Conservation (phyloP, 2,113 vertebrate genomes). For the Cnemophilus loriae region DNA sequence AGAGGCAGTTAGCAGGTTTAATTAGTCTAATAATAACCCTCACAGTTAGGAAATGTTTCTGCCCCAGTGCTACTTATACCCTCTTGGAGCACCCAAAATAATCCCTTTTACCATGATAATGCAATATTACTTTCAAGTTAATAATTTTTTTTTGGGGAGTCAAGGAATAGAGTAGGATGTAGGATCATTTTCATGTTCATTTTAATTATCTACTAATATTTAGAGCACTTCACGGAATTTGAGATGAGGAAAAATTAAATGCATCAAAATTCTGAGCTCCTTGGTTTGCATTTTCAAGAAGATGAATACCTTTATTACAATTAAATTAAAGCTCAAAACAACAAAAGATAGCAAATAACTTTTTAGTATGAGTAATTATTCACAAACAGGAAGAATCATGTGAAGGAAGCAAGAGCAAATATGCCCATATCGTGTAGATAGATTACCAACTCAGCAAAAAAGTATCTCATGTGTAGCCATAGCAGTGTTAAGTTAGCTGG, state of each 20-base stretch:
- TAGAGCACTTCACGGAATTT: neutral
- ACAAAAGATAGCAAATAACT: neutral
- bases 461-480: neutral
- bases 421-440: neutral
- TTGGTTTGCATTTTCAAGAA: neutral
- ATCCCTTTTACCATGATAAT: neutral
- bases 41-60: neutral
- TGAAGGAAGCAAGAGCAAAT: neutral
- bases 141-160: neutral
- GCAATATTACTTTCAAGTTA: neutral
- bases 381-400: neutral
- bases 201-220: conserved; percentile 13
- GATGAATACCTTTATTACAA: neutral
- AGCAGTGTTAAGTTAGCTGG: neutral
- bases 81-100: conserved; percentile 5
- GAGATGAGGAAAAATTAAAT: neutral
- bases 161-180: neutral
- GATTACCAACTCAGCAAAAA: neutral
- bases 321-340: neutral
- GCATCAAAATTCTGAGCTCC: neutral
- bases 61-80: neutral
- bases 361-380: neutral
- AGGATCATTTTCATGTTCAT: neutral
- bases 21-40: conserved; percentile 33
- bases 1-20: neutral